These are phyloP conservation scores for Habroteleia sp. DNA, from an alignment of 2,888 invertebrate genomes.

Conservation along the genomic window DNA sequence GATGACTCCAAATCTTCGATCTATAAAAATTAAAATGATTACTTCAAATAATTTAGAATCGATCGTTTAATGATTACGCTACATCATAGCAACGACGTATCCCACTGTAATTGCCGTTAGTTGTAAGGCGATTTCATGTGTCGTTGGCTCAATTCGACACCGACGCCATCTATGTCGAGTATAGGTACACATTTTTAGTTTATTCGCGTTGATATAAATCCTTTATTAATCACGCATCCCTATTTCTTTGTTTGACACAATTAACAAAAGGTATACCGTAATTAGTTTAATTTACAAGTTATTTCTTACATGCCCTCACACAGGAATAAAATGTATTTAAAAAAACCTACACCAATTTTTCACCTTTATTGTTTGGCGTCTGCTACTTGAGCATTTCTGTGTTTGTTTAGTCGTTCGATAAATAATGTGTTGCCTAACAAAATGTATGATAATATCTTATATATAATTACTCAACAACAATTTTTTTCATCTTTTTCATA, in stretches of 20 bases:
- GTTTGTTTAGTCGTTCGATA: not conserved
- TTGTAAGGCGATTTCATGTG: conserved; percentile 39
- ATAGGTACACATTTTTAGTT: not conserved
- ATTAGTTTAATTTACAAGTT: too few relatives aligned
- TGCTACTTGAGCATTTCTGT: conserved; percentile 29
- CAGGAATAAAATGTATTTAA: conserved; percentile 2
- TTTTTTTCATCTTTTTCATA: conserved; percentile 12
- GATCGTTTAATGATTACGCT: not conserved
- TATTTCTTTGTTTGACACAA: not conserved
- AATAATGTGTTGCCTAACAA: conserved; percentile 3
- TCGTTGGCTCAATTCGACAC: not conserved
- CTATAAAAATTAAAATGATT: too few relatives aligned
- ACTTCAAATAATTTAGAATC: too few relatives aligned
- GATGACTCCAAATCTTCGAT: too few relatives aligned
- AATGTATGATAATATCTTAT: conserved; percentile 18
- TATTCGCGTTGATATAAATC: conserved; percentile 1
- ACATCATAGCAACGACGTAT: conserved; percentile 13
- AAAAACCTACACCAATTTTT: conserved; percentile 5
- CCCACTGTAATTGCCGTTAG: conserved; percentile 18
- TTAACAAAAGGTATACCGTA: too few relatives aligned
- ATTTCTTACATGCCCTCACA: too few relatives aligned
- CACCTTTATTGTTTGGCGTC: conserved; percentile 14
- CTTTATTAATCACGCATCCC: not conserved
- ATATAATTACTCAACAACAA: conserved; percentile 39
- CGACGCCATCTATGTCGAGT: conserved; percentile 8